Evolutionary conservation across 2,797 vertebrate species (phyloP), one percentile per base, ranked within the genome.

Genomic region (Chromis chromis): DNA sequence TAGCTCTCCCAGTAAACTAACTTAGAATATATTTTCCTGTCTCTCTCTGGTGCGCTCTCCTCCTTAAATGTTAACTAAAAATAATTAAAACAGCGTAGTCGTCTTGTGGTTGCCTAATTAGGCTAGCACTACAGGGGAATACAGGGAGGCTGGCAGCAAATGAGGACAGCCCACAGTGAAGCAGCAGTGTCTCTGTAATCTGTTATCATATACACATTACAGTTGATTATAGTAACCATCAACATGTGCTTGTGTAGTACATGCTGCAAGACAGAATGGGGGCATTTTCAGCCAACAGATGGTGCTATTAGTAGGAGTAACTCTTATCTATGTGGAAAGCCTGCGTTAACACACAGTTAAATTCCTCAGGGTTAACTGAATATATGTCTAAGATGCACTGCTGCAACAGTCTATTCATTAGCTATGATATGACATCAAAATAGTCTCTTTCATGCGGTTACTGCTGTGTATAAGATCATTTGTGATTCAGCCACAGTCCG

Each of bases 201-300:
- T 73, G 48, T 70, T 72, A 74, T 78, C 65, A 78, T 75, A 31
- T 36, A 65, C 28, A 73, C 44, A 33, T 74, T 61, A 81, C 36
- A 42, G 33, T 64, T 56, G 46, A 74, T 79, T 76, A 55, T 42
- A 40, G 61, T 63, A 22, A 69, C 64, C 17, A 12, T 72, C 44
- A 80, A 70, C 72, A 70, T 78, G 74, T 25, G 50, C 39, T 31
- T 46, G 8, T 36, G 33, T 36, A 10, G 33, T 59, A 48, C 28
- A 59, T 70, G 58, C 61, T 67, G 58, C 40, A 58, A 80, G 86
- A 91, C 85, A 90, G 65, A 90, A 88, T 85, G 73, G 61, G 87
- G 85, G 36, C 71, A 46, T 66, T 70, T 78, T 65, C 70, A 71
- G 67, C 89, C 89, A 88, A 93, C 83, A 93, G 90, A 90, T 92